These are phyloP conservation scores for Pteromalus puparum DNA, from an alignment of 1,140 invertebrate genomes.

Conservation along the genomic window DNA sequence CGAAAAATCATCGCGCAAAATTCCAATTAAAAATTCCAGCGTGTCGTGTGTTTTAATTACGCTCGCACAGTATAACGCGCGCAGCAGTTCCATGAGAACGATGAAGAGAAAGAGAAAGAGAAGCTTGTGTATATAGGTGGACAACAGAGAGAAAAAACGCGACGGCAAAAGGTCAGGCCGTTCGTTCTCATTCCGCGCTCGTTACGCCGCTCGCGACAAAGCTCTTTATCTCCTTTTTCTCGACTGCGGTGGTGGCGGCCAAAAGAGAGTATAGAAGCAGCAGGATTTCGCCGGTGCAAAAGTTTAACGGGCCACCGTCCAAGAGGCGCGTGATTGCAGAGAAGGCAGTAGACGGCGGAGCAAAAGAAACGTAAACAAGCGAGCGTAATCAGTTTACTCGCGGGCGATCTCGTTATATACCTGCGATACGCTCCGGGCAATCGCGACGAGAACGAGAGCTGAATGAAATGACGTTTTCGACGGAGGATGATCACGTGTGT, in stretches of 20 bases:
- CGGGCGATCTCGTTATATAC: conserved; percentile 37
- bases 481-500: background rate
- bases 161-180: conserved; percentile 13
- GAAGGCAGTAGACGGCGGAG: background rate
- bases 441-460: conserved; percentile 14
- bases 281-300: background rate
- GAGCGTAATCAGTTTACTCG: conserved; percentile 45
- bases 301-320: conserved; percentile 28
- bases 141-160: background rate
- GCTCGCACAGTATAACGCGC: background rate
- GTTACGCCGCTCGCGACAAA: conserved; percentile 15
- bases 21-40: conserved; percentile 44
- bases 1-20: conserved; percentile 4
- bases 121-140: background rate
- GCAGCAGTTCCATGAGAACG: background rate
- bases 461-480: conserved; percentile 31
- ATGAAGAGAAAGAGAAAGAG: background rate
- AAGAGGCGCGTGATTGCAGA: conserved; percentile 33
- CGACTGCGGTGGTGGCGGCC: background rate
- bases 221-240: conserved; percentile 36
- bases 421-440: conserved; percentile 9
- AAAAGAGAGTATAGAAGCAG: conserved; percentile 3
- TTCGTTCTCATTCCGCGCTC: conserved; percentile 25
- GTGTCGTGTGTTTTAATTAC: conserved; percentile 21
- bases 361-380: conserved; percentile 3